These are phyloP conservation scores for Hyles lineata DNA, from an alignment of 2,888 invertebrate genomes.

Conservation along the genomic window DNA sequence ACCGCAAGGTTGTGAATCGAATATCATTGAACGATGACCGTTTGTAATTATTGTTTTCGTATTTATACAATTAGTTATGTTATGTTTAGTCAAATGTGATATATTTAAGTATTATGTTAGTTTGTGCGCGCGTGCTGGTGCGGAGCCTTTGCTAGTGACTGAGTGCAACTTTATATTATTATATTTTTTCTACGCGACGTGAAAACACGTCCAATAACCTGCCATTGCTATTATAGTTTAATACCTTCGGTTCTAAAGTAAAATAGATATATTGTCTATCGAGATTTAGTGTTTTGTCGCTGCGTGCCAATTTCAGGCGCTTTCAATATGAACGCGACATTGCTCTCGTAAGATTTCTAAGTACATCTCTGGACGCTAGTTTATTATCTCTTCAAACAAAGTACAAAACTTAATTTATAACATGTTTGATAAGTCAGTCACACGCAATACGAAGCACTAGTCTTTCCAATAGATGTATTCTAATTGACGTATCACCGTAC, in stretches of 20 bases:
- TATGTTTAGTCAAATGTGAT: constrained; percentile 59
- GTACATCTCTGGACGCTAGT: not conserved
- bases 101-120: constrained; percentile 52
- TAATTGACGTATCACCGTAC: constrained; percentile 1
- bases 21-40: constrained; percentile 39
- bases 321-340: not conserved
- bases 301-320: not conserved
- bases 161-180: not conserved
- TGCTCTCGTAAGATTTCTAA: not conserved
- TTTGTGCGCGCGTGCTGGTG: constrained; percentile 30
- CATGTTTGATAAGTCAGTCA: constrained; percentile 20
- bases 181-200: not conserved
- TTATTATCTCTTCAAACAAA: not conserved
- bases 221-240: not conserved
- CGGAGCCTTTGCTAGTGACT: not conserved
- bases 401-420: constrained; percentile 23
- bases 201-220: not conserved
- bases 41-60: constrained; percentile 25
- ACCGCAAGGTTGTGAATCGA: constrained; percentile 51
- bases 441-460: constrained; percentile 26
- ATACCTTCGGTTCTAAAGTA: not conserved
- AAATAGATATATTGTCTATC: not conserved
- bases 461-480: constrained; percentile 5
- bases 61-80: constrained; percentile 36
- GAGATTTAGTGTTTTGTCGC: not conserved